Base-by-base conservation (phyloP, 2,113 vertebrate genomes). In the Gadus chalcogrammus region DNA sequence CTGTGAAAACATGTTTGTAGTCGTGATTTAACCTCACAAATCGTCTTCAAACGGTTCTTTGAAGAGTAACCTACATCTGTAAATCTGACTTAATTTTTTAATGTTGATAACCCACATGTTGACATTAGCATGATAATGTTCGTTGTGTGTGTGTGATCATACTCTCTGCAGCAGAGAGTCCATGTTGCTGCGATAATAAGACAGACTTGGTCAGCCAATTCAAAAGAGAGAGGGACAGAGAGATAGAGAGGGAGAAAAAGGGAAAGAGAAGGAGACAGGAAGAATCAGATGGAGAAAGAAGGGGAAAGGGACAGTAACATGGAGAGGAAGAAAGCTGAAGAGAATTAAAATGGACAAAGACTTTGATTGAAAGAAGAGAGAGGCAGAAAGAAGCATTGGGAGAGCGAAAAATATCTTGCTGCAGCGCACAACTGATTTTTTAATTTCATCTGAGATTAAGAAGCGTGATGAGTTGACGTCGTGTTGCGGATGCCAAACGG, bases 381-480 rank as follows among this genome's bases (percentile, higher is more conserved):
- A 67, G 72, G 75, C 66, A 79, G 42, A 48, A 13, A 48, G 71
- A 62, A 5, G 18, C n/a, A 69, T n/a, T 64, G 53, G 35, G 67
- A 35, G 67, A 16, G 31, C 31, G 6, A 4, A 4, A 35, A 35
- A 35, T 35, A 58, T 65, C 42, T 67, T 71, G 24, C 66, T 62
- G 65, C 73, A 60, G 70, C 73, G 65, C 58, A 71, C 67, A 62
- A 69, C 20, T 5, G 73, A 70, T 79, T 85, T 88, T 35, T 84
- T 83, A 79, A 85, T 82, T 82, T 81, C 78, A 71, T 81, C 62
- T 67, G 76, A 82, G 79, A 79, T 82, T 74, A 69, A 75, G 7
- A 76, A 79, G 77, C 42, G 31, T 72, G 71, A 82, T 82, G 80
- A 82, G 73, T 48, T 79, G 48, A 24, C 52, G 64, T 56, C 35